Evolutionary conservation across 37 sponge, comb jelly and placozoan species (phyloP), one percentile per base, ranked within the genome.

Genomic region (Dysidea cf. avara): DNA sequence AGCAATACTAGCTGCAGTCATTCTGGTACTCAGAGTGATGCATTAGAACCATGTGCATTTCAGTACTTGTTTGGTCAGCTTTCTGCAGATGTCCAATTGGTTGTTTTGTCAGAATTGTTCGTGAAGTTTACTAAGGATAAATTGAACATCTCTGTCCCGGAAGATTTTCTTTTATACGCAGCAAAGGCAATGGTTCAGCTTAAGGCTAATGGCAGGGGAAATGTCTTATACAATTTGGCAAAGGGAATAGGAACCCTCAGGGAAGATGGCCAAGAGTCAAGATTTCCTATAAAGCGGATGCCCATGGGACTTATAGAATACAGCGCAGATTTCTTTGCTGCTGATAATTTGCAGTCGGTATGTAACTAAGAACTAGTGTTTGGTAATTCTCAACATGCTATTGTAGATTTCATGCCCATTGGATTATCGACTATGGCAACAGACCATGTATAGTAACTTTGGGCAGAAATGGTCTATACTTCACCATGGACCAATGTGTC

Each of bases 261-360:
- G 33, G 36, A 24, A 18, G 71, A 69, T 53, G 22, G 21, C 9
- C 52, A 56, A 54, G 71, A 69, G 17, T 53, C 71, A 18, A 18
- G 52, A 3, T n/a, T 69, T n/a, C 71, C 71, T 3, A 18, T 38
- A 3, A 51, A 53, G 53, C 31, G 71, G 7, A 69, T 69, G 56
- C 71, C 71, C 11, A 69, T 53, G 56, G 71, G 71, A 12, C 22
- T 69, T 16, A 30, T 69, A 3, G 71, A 69, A 38, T 38, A 69
- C 22, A 6, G 11, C 53, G 71, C 53, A 17, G 53, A 53, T 22
- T 69, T 69, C 22, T 69, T 67, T 43, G 25, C 38, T 22, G 25
- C 37, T 3, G 25, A 33, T 3, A 18, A 17, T 30, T 31, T 51
- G 31, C 36, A 16, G 20, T 5, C 52, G 71, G 71, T 69, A 69